These are phyloP conservation scores for Dryomyza anilis DNA, from an alignment of 2,888 invertebrate genomes.

Conservation along the genomic window DNA sequence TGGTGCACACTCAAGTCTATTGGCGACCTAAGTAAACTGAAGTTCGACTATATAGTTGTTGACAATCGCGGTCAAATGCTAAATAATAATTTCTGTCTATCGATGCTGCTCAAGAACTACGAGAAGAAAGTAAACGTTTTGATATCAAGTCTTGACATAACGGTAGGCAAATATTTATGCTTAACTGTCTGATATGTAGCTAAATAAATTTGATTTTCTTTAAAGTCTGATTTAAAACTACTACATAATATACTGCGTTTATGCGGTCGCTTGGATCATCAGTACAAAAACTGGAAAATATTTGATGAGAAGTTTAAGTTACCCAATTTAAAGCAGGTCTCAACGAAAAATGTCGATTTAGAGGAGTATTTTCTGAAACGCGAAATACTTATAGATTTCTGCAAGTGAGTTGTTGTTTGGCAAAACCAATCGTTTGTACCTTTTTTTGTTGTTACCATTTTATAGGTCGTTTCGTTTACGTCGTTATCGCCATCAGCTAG, in stretches of 20 bases:
- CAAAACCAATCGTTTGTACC: not conserved
- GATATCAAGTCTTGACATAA: slow-evolving; percentile 56
- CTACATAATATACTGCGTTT: slow-evolving; percentile 52
- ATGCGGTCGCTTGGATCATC: slow-evolving; percentile 53
- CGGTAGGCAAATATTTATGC: slow-evolving; percentile 49
- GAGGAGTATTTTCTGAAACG: slow-evolving; percentile 59
- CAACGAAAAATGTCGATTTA: slow-evolving; percentile 48
- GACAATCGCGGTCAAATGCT: slow-evolving; percentile 57
- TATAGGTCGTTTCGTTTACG: slow-evolving; percentile 54
- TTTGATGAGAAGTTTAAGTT: slow-evolving; percentile 55
- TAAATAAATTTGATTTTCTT: not conserved
- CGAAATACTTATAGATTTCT: slow-evolving; percentile 55
- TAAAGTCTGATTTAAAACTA: slow-evolving; percentile 54
- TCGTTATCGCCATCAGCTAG: slow-evolving; percentile 57
- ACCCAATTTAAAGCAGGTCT: slow-evolving; percentile 51
- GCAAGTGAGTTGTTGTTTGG: slow-evolving; percentile 49
- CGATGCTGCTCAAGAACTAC: slow-evolving; percentile 55
- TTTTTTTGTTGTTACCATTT: not conserved
- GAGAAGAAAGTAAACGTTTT: slow-evolving; percentile 54
- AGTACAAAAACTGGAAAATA: slow-evolving; percentile 41
- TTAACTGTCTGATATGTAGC: too few relatives aligned
- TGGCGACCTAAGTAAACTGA: slow-evolving; percentile 49
- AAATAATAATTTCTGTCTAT: slow-evolving; percentile 54
- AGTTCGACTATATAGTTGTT: slow-evolving; percentile 54
- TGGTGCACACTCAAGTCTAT: slow-evolving; percentile 54